Base-by-base conservation (phyloP, 2,888 invertebrate genomes). In the Caradrina clavipalpis region DNA sequence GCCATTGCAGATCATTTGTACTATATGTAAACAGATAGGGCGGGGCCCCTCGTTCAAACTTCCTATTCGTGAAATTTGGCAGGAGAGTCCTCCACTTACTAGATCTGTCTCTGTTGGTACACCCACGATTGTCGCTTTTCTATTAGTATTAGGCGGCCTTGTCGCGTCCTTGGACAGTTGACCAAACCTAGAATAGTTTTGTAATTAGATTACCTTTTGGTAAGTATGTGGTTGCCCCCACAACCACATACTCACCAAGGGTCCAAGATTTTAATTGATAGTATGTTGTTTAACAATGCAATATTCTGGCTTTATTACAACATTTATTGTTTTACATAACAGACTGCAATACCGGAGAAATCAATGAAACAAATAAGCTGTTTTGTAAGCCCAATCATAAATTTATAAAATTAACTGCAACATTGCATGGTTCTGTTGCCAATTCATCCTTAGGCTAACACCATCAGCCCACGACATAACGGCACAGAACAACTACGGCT, bases 1-100 rank as follows among this genome's bases (percentile, higher is more conserved):
- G 70, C 56, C 62, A 65, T 71, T 76, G 67, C 22, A 57, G 51
- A 73, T 63, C 63, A 76, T 78, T 53, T 47, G 49, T 35, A 61
- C 65, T 56, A 82, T 77, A 77, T 73, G 75, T 84, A 76, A 83
- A 84, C 80, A 86, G 57, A 74, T 58, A 73, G 63, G 71, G 61
- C 65, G 57, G 55, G 62, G 65, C 58, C 62, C 42, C 61, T 49
- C 50, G 42, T 77, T 45, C 54, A 45, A 42, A 31, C 59, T 75
- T 76, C 72, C 72, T 65, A 79, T 68, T 64, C 50, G 58, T 69
- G 49, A 63, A 57, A 58, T 69, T 83, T 82, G 78, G 80, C 84
- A 68, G 73, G 47, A 57, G 59, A 54, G 26, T 54, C 17, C 17
- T 47, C 56, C 57, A 22, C 57, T 31, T 78, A 68, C 53, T 50